Evolutionary conservation across 1,140 invertebrate genomes (phyloP).

Genomic region (Olivierus martensii): DNA sequence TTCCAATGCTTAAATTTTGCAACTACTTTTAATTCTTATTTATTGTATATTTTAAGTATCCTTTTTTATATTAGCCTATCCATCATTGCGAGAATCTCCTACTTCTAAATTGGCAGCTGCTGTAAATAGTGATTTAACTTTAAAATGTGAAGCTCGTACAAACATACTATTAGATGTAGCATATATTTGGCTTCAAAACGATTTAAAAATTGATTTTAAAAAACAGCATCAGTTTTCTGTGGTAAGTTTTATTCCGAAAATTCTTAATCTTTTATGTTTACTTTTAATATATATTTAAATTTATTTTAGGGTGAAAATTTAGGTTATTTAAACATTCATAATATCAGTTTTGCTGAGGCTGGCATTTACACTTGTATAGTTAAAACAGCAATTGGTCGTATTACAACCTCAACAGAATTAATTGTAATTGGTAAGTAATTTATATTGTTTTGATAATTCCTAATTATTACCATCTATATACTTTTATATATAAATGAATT

Average conservation of each 20-base stretch:
- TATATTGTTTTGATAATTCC: too few species aligned
- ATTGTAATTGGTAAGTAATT: conserved; percentile 44
- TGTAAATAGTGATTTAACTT: conserved; percentile 50
- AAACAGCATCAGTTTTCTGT: conserved; percentile 22
- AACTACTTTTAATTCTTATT: too few species aligned
- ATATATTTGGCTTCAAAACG: conserved; percentile 82
- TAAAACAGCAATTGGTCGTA: conserved; percentile 68
- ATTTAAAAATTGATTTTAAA: conserved; percentile 51
- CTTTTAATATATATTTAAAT: not conserved
- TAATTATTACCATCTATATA: not conserved
- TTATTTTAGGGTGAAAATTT: conserved; percentile 10
- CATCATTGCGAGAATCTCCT: conserved; percentile 50
- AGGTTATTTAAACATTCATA: conserved; percentile 60
- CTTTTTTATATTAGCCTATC: conserved; percentile 37
- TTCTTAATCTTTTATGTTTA: conserved; percentile 1
- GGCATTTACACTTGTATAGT: conserved; percentile 80
- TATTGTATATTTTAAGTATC: too few species aligned
- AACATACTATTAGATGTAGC: conserved; percentile 73
- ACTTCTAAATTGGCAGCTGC: conserved; percentile 46
- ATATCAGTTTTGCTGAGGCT: conserved; percentile 66
- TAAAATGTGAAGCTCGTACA: conserved; percentile 63
- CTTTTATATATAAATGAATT: not conserved
- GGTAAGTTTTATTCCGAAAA: conserved; percentile 29
- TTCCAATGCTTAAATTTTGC: too few species aligned
- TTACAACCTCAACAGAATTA: conserved; percentile 51